Evolutionary conservation across 2,888 invertebrate genomes (phyloP), one percentile per base, ranked within the genome.

Genomic region (Nemotelus pantherinus): DNA sequence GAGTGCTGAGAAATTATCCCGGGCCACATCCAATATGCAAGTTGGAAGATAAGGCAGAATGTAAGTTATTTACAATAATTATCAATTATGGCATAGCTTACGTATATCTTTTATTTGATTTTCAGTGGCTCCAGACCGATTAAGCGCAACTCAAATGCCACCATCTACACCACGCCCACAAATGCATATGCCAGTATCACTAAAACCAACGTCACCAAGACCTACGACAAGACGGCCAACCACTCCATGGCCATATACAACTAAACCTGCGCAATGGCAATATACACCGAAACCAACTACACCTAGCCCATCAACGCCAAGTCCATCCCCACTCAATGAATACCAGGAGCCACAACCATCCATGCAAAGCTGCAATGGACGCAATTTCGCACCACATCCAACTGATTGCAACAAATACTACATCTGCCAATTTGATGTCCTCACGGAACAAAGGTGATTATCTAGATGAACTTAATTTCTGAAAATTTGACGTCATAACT

Each of bases 401-500:
- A 84, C 84, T 0, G 92, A 95, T 82, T 95, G 95, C 83, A 90
- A 90, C 80, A 93, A 93, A 84, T 96, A 95, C 84, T 94, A 93
- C 81, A 87, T 94, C 6, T 96, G 96, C 83, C 92, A 95, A 76
- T 92, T 93, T 82, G 94, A 93, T 41, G 88, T 90, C 72, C 89
- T 93, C 44, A 89, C 91, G 57, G 90, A 92, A 79, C 92, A 94
- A 81, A 87, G 83, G 87, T 87, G 81, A 76, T 82, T 80, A 25
- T 25, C 25, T 5, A n/a, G 9, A n/a, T 41, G 25, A 58, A 58
- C 58, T n/a, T 58, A 58, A 58, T 58, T 50, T 7, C 10, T 9
- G 25, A 7, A 75, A 47, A 43, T 47, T 5, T 25, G n/a, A 45
- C 6, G 39, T 60, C n/a, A 7, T 50, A 50, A 7, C 53, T 50